Conservation (phyloP, 2,888 invertebrate species). For the Amphimallon solstitiale region DNA sequence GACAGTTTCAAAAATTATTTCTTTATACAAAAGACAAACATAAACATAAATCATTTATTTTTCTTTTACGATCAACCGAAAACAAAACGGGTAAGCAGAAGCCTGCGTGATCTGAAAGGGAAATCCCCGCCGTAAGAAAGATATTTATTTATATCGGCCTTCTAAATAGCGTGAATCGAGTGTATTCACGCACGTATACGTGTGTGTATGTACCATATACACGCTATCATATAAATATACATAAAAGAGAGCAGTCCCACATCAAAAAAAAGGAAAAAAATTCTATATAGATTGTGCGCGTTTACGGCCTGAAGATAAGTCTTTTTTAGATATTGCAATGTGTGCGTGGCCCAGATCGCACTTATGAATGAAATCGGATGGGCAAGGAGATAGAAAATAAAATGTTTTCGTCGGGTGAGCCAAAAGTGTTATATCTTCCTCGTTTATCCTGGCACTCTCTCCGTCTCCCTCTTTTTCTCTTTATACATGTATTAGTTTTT, state of each 20-base stretch:
- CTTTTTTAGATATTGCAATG: conserved; percentile 28
- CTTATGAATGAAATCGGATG: conserved; percentile 48
- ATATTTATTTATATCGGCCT: conserved; percentile 23
- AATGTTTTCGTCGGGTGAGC: conserved; percentile 42
- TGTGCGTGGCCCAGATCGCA: conserved; percentile 46
- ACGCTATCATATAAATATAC: conserved; percentile 13
- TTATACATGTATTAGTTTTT: conserved; percentile 14
- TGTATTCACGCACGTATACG: conserved; percentile 23
- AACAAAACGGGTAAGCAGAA: conserved; percentile 11
- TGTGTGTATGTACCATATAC: not conserved
- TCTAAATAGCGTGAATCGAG: conserved; percentile 29
- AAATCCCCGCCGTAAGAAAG: conserved; percentile 22
- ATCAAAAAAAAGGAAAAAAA: conserved; percentile 8
- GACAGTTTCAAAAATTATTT: not conserved
- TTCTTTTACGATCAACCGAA: conserved; percentile 11
- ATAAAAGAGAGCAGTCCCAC: conserved; percentile 11
- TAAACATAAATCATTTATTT: conserved; percentile 1
- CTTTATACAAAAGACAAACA: not conserved
- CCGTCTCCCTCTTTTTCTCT: not conserved
- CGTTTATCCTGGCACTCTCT: not conserved
- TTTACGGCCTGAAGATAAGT: conserved; percentile 23
- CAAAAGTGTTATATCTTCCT: conserved; percentile 33
- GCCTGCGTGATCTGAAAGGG: conserved; percentile 3
- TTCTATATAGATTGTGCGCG: conserved; percentile 13
- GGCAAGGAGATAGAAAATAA: conserved; percentile 46